Base-by-base conservation (phyloP, 2,888 invertebrate species). In the Drosophila pseudotakahashii region DNA sequence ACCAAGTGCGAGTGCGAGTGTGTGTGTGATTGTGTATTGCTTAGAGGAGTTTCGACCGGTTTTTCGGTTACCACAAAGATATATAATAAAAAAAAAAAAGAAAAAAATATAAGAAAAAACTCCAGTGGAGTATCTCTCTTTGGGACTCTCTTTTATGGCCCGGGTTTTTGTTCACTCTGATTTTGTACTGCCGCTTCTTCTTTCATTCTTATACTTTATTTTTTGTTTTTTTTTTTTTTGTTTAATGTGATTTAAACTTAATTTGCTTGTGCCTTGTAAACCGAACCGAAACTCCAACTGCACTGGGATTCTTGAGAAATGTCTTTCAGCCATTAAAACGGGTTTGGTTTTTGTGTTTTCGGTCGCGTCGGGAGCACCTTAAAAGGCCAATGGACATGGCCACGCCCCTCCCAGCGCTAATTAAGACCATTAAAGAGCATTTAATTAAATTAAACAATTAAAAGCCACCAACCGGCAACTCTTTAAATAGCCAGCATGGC, bases 391-490 rank as follows among this genome's bases (percentile, higher is more conserved):
- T 70, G 66, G 81, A 75, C 81, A 66, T 54, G 59, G 39, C 72
- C 59, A 62, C 61, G 37, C 59, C 36, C 48, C 45, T 45, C 37
- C 3, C 63, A 39, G 11, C 53, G 62, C 84, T 84, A 84, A 84
- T 84, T 81, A 87, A 80, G 82, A 77, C 72, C 79, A 84, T 81
- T 87, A 84, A 66, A 77, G 72, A 70, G 83, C 71, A 81, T 84
- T 87, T 87, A 80, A 85, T 85, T 79, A 87, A 87, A 87, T 87
- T 85, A 85, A 82, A 87, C 82, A 85, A 87, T 84, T 84, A 84
- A 83, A 81, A 72, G 75, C 26, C 67, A 67, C 48, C 67, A 73
- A n/a, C 34, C 30, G 34, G 42, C 30, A 53, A 34, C 71, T 61
- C 64, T 59, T 79, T 64, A 81, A 79, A 84, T 73, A 84, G 84